Evolutionary conservation across 2,113 vertebrate genomes (phyloP).

Genomic region (Alaudala cheleensis): DNA sequence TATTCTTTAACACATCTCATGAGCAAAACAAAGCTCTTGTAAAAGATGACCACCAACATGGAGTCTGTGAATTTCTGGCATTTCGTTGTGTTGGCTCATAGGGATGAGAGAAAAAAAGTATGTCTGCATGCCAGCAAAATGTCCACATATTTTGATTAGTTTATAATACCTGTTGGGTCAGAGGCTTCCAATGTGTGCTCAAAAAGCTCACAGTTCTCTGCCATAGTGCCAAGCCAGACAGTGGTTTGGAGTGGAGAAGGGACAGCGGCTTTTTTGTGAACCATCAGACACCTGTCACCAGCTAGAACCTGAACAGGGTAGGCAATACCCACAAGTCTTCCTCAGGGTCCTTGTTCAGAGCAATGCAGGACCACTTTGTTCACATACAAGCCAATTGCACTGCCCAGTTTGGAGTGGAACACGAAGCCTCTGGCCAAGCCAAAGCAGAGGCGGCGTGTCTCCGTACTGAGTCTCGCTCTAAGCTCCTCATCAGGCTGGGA

Average conservation of each 20-base stretch:
- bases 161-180: background rate
- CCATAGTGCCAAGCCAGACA: background rate
- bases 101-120: background rate
- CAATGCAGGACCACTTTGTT: background rate
- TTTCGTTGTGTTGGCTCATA: background rate
- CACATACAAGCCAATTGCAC: background rate
- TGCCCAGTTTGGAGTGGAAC: background rate
- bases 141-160: background rate
- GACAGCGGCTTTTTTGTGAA: background rate
- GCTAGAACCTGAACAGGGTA: background rate
- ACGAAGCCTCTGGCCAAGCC: background rate
- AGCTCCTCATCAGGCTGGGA: background rate
- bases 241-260: background rate
- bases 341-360: background rate
- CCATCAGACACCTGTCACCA: background rate
- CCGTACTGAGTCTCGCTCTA: accelerated
- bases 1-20: background rate
- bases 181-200: background rate
- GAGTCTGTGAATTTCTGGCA: background rate
- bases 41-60: background rate
- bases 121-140: background rate
- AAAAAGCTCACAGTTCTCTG: background rate
- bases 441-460: background rate
- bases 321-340: background rate
- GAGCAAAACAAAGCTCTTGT: background rate